Evolutionary conservation across 2,888 invertebrate species (phyloP).

Genomic region (Drosophila mettleri): DNA sequence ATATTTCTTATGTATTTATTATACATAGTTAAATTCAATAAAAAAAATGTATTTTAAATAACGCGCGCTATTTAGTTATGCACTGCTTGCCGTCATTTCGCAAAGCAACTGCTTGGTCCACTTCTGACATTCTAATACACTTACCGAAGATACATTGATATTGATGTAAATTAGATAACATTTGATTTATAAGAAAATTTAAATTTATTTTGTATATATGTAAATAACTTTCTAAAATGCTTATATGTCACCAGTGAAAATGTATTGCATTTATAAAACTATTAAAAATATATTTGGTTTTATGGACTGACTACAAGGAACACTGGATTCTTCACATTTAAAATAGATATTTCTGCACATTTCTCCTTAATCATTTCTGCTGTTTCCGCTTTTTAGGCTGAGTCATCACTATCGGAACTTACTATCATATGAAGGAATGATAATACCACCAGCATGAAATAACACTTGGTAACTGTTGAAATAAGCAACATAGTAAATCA

Average conservation of each 20-base stretch:
- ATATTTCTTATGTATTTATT: too few relatives aligned
- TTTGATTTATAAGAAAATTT: too few relatives aligned
- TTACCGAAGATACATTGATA: not conserved
- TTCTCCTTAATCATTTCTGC: not conserved
- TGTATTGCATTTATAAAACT: constrained; percentile 5
- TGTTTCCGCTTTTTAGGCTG: not conserved
- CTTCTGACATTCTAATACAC: not conserved
- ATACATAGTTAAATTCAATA: too few relatives aligned
- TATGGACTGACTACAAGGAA: constrained; percentile 1
- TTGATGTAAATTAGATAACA: not conserved
- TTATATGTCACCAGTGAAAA: too few relatives aligned
- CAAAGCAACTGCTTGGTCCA: not conserved
- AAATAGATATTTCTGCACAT: not conserved
- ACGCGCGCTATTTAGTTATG: not conserved
- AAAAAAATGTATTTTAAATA: not conserved
- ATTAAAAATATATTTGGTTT: constrained; percentile 3
- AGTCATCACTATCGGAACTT: constrained; percentile 45
- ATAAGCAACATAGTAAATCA: constrained; percentile 7
- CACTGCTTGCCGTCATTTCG: not conserved
- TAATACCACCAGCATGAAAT: constrained; percentile 46
- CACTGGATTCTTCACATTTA: not conserved
- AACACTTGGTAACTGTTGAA: constrained; percentile 38
- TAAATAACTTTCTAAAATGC: too few relatives aligned
- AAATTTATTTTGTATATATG: too few relatives aligned
- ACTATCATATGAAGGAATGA: constrained; percentile 47